These are phyloP conservation scores for Cybosia mesomella DNA, from an alignment of 2,888 invertebrate genomes.

Conservation along the genomic window DNA sequence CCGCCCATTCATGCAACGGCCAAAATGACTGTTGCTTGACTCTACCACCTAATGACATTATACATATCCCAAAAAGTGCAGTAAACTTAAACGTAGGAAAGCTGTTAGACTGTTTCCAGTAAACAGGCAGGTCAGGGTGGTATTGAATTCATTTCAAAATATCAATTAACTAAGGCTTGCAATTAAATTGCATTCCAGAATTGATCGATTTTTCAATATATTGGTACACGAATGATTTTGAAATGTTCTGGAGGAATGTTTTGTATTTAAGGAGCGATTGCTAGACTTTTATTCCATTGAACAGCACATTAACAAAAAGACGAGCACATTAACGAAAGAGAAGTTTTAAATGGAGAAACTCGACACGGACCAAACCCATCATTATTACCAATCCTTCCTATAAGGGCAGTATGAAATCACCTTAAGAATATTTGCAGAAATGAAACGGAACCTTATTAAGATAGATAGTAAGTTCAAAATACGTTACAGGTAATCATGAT, in stretches of 20 bases:
- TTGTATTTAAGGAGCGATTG: conserved; percentile 31
- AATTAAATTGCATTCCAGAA: neutral
- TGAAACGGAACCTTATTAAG: conserved; percentile 34
- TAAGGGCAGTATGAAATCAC: conserved; percentile 47
- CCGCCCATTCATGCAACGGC: too few relatives aligned
- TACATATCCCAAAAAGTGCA: too few relatives aligned
- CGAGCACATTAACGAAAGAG: too few relatives aligned
- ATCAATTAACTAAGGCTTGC: neutral
- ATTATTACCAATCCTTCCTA: conserved; percentile 71
- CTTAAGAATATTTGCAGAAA: conserved; percentile 32
- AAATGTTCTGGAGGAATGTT: conserved; percentile 17
- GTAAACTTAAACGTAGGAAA: neutral
- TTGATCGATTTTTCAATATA: conserved; percentile 3
- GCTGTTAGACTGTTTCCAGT: neutral
- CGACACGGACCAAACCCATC: conserved; percentile 57
- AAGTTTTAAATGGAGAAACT: conserved; percentile 51
- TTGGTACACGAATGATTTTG: conserved; percentile 10
- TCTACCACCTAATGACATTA: too few relatives aligned
- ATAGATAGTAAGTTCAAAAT: conserved; percentile 29
- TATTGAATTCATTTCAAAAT: neutral
- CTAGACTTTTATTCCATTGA: conserved; percentile 29
- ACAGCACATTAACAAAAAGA: conserved; percentile 39
- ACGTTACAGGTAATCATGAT: conserved; percentile 26
- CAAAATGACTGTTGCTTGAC: too few relatives aligned
- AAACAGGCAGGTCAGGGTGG: too few relatives aligned